Evolutionary conservation across 2,888 invertebrate genomes (phyloP).

Genomic region (Scrobipalpa costella): DNA sequence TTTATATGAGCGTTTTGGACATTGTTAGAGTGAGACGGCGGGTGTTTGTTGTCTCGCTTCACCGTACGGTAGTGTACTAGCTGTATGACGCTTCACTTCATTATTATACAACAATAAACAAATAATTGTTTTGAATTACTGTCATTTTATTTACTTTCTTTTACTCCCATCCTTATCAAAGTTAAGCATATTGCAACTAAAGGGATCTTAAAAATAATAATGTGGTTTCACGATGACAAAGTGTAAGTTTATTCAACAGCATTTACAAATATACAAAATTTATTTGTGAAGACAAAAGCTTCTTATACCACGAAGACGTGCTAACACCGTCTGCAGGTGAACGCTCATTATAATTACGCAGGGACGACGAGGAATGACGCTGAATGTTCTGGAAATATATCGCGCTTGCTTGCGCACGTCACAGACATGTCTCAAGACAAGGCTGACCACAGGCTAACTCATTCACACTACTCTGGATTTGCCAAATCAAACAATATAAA

Average conservation of each 20-base stretch:
- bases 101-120: conserved; percentile 74
- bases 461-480: not conserved
- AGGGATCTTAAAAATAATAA: too few relatives aligned
- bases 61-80: conserved; percentile 70
- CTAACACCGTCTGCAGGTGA: not conserved
- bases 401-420: not conserved
- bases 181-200: not conserved
- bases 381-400: not conserved
- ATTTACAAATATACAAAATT: conserved; percentile 6
- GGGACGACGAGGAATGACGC: not conserved
- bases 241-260: not conserved
- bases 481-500: conserved; percentile 1
- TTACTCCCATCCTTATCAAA: not conserved
- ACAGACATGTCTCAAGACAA: not conserved
- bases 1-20: conserved; percentile 22
- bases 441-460: not conserved
- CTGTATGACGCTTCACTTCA: conserved; percentile 73
- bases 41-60: conserved; percentile 43
- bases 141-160: conserved; percentile 53
- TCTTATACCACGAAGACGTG: not conserved
- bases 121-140: conserved; percentile 72
- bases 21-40: conserved; percentile 15
- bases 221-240: not conserved
- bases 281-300: not conserved
- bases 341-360: not conserved